These are phyloP conservation scores for Aplysina aerophoba DNA, from an alignment of 37 sponge, comb jelly and placozoan species.

Conservation along the genomic window DNA sequence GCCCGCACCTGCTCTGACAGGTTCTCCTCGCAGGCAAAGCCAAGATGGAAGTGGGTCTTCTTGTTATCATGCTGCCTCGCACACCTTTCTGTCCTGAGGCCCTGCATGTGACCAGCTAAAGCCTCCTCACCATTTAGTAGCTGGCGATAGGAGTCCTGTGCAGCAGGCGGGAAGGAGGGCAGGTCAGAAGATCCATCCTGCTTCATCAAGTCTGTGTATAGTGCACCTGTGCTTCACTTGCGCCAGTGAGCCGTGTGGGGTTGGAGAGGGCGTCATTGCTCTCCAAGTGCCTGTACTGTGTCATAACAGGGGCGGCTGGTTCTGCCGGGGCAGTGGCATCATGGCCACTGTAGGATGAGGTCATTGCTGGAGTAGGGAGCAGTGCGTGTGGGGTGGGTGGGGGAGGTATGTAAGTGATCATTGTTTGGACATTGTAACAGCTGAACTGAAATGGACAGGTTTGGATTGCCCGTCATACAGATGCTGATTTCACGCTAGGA, in stretches of 20 bases:
- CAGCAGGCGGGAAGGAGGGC: background rate
- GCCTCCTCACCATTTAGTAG: background rate
- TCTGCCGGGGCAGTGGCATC: constrained; percentile 18
- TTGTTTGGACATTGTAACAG: background rate
- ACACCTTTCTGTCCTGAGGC: constrained; percentile 10
- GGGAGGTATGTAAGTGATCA: background rate
- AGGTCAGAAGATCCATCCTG: background rate
- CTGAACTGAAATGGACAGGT: no score
- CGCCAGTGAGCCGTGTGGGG: constrained; percentile 26
- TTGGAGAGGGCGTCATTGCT: constrained; percentile 51
- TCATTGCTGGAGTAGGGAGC: constrained; percentile 39
- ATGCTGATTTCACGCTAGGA: no score
- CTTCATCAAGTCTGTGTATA: background rate
- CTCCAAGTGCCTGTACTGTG: constrained; percentile 67
- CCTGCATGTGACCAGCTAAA: background rate
- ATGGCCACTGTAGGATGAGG: constrained; percentile 43
- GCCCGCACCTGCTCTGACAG: constrained; percentile 63
- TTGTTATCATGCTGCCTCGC: constrained; percentile 63
- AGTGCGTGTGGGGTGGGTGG: background rate
- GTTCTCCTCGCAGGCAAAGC: constrained; percentile 42
- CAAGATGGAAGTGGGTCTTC: constrained; percentile 68
- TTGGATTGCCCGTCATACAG: no score
- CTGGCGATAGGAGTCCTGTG: background rate
- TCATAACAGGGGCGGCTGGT: constrained; percentile 8
- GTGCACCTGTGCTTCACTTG: constrained; percentile 26